Base-by-base conservation (phyloP, 2,888 invertebrate species). In the Drymonia ruficornis region DNA sequence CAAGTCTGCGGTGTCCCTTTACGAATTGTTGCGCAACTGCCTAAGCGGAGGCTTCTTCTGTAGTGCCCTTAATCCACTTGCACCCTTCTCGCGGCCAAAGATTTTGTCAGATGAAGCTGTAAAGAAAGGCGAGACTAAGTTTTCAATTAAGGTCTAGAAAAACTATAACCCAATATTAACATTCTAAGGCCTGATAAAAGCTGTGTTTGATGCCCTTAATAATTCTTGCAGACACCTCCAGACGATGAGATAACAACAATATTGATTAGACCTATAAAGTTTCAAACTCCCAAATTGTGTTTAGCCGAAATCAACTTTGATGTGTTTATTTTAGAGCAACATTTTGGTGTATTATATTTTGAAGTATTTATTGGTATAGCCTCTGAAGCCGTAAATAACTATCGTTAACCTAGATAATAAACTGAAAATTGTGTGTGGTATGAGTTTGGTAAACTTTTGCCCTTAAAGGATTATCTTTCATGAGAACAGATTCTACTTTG, bases 251-350 rank as follows among this genome's bases (percentile, higher is more conserved):
- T 46, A 50, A 48, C 49, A 40, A 42, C 38, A 34, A 34, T 50
- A 52, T 56, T 53, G 56, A 52, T 56, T 46, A 38, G 23, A 15
- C 44, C 49, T 44, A 42, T 52, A 47, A 52, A 53, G 31, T n/a
- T 34, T 23, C 16, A 49, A 45, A 48, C 53, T 47, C 16, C 38
- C 61, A 28, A 16, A 51, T 18, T 46, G 49, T 45, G 43, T 46
- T 52, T 42, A 46, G 46, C 18, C 28, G 29, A 16, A 49, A 50
- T 36, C 19, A 44, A 38, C 46, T 46, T 36, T 19, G 1, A 44
- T 40, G 43, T 50, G 31, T 59, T 60, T 55, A 59, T 61, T 55
- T 59, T 44, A 38, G 28, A 55, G n/a, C 44, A 29, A 40, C 23
- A 52, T 1, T 15, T 15, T 44, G 50, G 19, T 42, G 36, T 46